Conservation (phyloP, 2,113 vertebrate species). For the Amazona guildingii region DNA sequence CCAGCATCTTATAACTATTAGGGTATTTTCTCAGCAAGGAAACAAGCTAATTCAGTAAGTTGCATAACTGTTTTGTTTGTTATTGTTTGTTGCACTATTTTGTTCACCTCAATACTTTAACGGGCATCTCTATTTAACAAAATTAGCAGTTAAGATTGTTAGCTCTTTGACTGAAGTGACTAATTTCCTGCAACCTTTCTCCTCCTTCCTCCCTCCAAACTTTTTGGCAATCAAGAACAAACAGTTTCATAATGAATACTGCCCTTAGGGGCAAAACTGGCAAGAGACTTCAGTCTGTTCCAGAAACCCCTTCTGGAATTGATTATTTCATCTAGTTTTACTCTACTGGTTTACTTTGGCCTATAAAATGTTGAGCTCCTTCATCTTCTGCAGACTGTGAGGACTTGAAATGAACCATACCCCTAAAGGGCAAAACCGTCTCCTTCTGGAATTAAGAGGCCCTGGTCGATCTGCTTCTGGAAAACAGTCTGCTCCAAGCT, state of each 20-base stretch:
- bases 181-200: constrained; percentile 49
- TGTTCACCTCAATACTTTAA: neutral
- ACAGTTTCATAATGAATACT: neutral
- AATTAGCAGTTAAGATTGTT: neutral
- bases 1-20: neutral
- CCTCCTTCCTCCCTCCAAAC: constrained; percentile 17
- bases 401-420: neutral
- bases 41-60: neutral
- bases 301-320: constrained; percentile 33
- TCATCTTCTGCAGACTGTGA: neutral
- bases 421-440: neutral
- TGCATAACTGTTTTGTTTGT: neutral
- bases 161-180: constrained; percentile 3
- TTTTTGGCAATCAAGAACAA: constrained; percentile 15
- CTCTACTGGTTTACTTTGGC: neutral
- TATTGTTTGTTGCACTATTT: neutral
- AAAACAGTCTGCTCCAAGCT: neutral
- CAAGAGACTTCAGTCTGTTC: neutral
- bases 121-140: neutral
- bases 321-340: constrained; percentile 7
- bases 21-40: neutral
- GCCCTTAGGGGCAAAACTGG: constrained; percentile 19
- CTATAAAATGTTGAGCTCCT: neutral
- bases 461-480: neutral
- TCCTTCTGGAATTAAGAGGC: neutral